phyloP scores from a whole-genome alignment of 2,113 vertebrate genomes.

The Megaleporinus macrocephalus region DNA sequence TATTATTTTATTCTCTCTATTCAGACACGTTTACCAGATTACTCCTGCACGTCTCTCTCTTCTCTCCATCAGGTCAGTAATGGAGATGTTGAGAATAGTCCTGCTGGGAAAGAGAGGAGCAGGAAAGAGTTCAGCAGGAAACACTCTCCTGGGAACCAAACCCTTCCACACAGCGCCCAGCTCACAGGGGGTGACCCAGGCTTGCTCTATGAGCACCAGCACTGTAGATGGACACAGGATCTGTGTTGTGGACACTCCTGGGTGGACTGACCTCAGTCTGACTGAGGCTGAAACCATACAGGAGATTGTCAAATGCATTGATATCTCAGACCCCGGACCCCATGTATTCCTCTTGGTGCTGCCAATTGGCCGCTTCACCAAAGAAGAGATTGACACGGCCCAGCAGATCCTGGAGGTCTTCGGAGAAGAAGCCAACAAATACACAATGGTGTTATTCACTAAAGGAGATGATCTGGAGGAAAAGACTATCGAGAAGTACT shows the following conservation, averaged over 20 bases:
- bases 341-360: conserved; percentile 14
- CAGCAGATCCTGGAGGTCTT: conserved; percentile 11
- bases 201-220: background rate
- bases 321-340: background rate
- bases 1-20: background rate
- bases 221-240: background rate
- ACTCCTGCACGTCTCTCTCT: background rate
- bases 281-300: background rate
- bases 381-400: background rate
- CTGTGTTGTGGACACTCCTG: conserved; percentile 24
- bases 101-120: conserved; percentile 15
- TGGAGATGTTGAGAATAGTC: background rate
- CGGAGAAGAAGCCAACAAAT: conserved; percentile 1
- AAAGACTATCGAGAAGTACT: conserved; percentile 7
- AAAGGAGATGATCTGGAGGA: background rate
- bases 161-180: background rate
- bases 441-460: conserved; percentile 19
- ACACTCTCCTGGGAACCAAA: conserved; percentile 44
- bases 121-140: conserved; percentile 48
- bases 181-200: background rate
- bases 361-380: background rate
- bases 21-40: background rate
- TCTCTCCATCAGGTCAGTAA: background rate
- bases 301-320: background rate
- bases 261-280: background rate